Percentiles rank a stretch among this genome's conserved stretches.
Conservation (phyloP, 2,797 vertebrate genomes). For the Neosilurus hyrtlii region DNA sequence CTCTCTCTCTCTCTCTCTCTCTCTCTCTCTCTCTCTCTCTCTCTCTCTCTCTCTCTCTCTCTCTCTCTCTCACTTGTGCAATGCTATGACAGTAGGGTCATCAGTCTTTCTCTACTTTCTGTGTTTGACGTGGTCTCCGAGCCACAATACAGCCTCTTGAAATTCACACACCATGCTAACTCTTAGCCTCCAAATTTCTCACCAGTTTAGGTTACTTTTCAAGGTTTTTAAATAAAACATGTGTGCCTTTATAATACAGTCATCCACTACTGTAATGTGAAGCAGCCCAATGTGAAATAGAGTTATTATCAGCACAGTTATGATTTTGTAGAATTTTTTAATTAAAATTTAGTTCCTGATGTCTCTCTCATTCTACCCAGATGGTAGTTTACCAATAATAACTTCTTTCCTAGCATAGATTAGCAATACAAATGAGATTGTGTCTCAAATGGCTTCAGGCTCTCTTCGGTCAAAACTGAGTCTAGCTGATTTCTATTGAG, state of each 20-base stretch:
- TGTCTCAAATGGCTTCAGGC: no score
- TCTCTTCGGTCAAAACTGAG: no score
- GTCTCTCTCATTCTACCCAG: neutral
- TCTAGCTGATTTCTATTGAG: no score
- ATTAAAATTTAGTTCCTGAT: neutral
- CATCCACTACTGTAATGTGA: neutral
- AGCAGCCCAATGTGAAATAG: neutral
- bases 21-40: neutral
- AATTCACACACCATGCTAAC: neutral
- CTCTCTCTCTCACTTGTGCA: conserved; percentile 17
- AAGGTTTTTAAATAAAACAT: neutral
- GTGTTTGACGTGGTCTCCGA: conserved; percentile 8
- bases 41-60: neutral
- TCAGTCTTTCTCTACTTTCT: conserved; percentile 22
- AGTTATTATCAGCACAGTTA: neutral
- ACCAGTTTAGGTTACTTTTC: neutral
- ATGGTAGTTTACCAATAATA: no score
- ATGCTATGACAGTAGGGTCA: conserved; percentile 40
- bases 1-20: conserved; percentile 1
- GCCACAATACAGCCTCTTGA: neutral
- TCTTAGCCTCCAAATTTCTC: neutral
- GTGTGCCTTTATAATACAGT: neutral
- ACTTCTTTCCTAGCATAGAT: no score
- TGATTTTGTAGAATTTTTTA: neutral
- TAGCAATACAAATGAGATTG: no score